phyloP scores from a whole-genome alignment of 2,113 vertebrate species.

The Gyps fulvus region DNA sequence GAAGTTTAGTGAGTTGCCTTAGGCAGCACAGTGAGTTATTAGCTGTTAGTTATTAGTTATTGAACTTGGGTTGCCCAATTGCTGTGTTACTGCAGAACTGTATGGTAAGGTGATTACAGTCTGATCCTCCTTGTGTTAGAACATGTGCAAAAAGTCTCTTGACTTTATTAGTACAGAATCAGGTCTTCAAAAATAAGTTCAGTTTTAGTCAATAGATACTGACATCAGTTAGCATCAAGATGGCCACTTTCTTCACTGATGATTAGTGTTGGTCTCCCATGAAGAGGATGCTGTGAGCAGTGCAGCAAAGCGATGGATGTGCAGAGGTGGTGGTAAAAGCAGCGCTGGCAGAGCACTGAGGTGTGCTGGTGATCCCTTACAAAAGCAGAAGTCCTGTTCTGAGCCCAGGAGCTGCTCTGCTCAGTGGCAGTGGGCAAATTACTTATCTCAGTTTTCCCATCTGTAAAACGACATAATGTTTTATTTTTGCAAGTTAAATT shows the following conservation, averaged over 20 bases:
- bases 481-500: neutral
- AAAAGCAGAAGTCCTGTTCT: neutral
- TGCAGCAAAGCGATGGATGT: fast-evolving
- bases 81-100: neutral
- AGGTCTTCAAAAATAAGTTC: neutral
- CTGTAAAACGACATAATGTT: neutral
- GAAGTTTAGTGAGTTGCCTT: neutral
- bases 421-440: neutral
- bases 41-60: neutral
- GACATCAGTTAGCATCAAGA: neutral
- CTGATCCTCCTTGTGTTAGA: neutral
- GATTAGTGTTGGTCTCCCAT: neutral
- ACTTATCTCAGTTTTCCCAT: neutral
- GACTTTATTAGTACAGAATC: neutral
- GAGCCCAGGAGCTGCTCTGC: neutral
- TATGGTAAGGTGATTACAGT: neutral
- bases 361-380: neutral
- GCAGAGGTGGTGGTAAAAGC: neutral
- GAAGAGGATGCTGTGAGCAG: neutral
- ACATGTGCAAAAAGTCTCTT: neutral
- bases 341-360: fast-evolving
- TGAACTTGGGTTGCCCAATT: neutral
- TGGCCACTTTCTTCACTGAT: neutral
- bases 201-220: neutral
- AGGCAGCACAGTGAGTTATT: neutral